Base-by-base conservation (phyloP, 2,888 invertebrate genomes). In the Drosophila greeni region DNA sequence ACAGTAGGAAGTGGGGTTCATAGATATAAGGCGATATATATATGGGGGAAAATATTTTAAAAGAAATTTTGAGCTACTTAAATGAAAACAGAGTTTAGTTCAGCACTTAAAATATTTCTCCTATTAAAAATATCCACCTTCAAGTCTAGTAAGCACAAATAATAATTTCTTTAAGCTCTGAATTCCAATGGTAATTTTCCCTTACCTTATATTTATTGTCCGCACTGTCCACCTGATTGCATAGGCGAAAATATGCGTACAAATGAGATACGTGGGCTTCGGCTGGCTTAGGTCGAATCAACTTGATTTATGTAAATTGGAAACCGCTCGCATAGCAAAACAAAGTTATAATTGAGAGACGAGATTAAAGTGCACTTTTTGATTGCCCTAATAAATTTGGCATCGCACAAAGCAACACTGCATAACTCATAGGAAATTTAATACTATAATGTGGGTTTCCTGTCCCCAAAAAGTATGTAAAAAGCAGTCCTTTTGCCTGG, bases 241-340 rank as follows among this genome's bases (percentile, higher is more conserved):
- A 40, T 40, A 33, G 29, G 24, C 24, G 39, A 40, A 55, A 37
- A 23, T 56, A 29, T 68, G 31, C 59, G 45, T 40, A 43, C 59
- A 43, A 59, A 59, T 45, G 45, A 61, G 45, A 31, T 45, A 59
- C 59, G 61, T 59, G 59, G 59, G 59, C 61, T 45, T 31, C 40
- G 31, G 43, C 37, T 42, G 59, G 56, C 56, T 56, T 56, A 56
- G 56, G 56, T 56, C 37, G 45, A 59, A 39, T 64, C 53, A 48
- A 61, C 48, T 45, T 66, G 66, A 83, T 80, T 80, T 84, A 80
- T 77, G 71, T 48, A 73, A 82, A 80, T 84, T 84, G 59, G 57
- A 76, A 77, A 72, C 69, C 61, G 68, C 55, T 53, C 34, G 43
- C 52, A 64, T 36, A 37, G 47, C 39, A 64, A 45, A 69, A 55